Conservation (phyloP, 2,113 vertebrate species). For the Scopus umbretta region DNA sequence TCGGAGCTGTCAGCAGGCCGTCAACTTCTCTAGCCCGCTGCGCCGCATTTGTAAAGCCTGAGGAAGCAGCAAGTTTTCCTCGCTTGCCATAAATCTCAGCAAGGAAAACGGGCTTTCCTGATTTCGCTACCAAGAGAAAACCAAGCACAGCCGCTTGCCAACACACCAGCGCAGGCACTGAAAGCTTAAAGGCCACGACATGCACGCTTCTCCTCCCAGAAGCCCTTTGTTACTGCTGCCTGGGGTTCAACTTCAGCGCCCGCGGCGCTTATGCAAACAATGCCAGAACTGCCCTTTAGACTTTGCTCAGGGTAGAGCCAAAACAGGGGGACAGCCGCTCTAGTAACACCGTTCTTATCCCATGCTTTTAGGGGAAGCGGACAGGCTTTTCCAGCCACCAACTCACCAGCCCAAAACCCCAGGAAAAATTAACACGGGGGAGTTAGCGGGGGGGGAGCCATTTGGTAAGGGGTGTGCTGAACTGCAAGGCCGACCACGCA, state of each 20-base stretch:
- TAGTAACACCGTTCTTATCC: rapidly evolving
- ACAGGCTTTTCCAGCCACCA: neutral
- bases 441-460: rapidly evolving
- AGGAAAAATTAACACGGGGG: neutral
- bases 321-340: rapidly evolving
- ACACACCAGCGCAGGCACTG: neutral
- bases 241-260: rapidly evolving
- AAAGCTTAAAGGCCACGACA: rapidly evolving
- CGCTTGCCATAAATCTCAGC: neutral
- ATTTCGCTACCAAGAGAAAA: too few relatives aligned
- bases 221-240: neutral
- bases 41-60: rapidly evolving
- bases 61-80: rapidly evolving
- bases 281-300: neutral
- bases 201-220: neutral
- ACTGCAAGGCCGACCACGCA: rapidly evolving
- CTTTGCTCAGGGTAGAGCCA: neutral
- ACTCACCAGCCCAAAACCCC: neutral
- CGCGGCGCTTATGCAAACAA: neutral
- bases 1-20: rapidly evolving
- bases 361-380: rapidly evolving
- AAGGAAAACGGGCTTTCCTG: rapidly evolving
- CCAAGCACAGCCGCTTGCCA: neutral
- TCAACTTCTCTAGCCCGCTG: rapidly evolving
- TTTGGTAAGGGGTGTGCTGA: rapidly evolving